phyloP scores from a whole-genome alignment of 2,797 vertebrate genomes.

The Apogon hyalosoma region DNA sequence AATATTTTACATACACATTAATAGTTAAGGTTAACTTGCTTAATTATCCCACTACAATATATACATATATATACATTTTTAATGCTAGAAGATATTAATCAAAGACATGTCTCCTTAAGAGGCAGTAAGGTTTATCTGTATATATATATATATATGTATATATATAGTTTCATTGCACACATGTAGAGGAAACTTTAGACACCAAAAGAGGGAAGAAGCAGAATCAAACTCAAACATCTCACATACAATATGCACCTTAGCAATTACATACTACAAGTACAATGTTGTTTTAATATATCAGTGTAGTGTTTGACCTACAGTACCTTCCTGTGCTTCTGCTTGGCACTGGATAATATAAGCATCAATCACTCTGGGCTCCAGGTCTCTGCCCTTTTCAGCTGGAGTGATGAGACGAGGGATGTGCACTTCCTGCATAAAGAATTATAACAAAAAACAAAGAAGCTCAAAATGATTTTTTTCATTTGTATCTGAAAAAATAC shows the following conservation, averaged over 20 bases:
- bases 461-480: no score
- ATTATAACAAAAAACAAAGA: background rate
- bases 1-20: background rate
- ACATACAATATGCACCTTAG: background rate
- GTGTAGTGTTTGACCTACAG: background rate
- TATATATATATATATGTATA: no score
- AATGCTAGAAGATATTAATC: background rate
- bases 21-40: no score
- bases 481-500: no score
- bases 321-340: conserved; percentile 99
- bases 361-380: conserved; percentile 93
- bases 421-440: conserved; percentile 86
- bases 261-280: no score
- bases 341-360: conserved; percentile 94
- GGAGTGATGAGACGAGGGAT: conserved; percentile 94
- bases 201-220: background rate
- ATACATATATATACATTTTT: no score
- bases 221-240: background rate
- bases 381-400: conserved; percentile 93
- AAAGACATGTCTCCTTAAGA: background rate
- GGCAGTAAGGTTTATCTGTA: background rate
- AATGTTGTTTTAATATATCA: background rate
- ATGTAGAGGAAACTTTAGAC: no score
- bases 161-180: no score
- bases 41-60: no score